These are phyloP conservation scores for Eupleurogrammus muticus DNA, from an alignment of 2,797 vertebrate genomes.

Conservation along the genomic window DNA sequence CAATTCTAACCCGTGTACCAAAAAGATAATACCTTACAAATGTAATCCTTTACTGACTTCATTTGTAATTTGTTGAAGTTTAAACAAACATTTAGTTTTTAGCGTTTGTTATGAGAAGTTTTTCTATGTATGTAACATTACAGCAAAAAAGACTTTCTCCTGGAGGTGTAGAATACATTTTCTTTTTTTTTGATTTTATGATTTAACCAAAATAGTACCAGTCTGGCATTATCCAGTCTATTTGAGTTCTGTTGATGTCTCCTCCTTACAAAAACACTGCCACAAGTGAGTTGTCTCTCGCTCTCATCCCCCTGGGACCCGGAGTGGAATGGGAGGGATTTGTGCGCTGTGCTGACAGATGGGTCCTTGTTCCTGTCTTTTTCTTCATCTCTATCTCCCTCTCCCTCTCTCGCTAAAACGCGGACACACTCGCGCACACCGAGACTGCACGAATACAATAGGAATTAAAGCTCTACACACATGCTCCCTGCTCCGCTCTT, in stretches of 20 bases:
- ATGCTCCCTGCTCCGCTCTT: constrained; percentile 80
- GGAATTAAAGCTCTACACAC: constrained; percentile 86
- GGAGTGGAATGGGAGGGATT: constrained; percentile 83
- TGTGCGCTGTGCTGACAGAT: constrained; percentile 85
- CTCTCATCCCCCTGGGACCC: constrained; percentile 80
- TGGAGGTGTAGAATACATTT: background rate
- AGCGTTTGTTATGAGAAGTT: background rate
- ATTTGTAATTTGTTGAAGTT: background rate
- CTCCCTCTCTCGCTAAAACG: constrained; percentile 81
- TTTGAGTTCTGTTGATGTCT: constrained; percentile 60
- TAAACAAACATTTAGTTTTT: background rate
- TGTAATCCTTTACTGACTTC: background rate
- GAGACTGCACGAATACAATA: constrained; percentile 85
- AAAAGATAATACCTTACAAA: background rate
- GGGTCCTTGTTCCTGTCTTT: constrained; percentile 87
- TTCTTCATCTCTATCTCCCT: constrained; percentile 80
- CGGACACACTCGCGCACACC: constrained; percentile 81
- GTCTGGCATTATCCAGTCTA: constrained; percentile 28
- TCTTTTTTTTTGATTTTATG: constrained; percentile 17
- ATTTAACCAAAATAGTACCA: constrained; percentile 37
- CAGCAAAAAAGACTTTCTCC: background rate
- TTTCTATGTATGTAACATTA: too few species aligned
- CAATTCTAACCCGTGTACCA: background rate
- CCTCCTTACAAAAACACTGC: constrained; percentile 67
- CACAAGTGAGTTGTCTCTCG: constrained; percentile 87